Evolutionary conservation across 1,140 invertebrate genomes (phyloP).

Genomic region (Drosophila pectinifera): DNA sequence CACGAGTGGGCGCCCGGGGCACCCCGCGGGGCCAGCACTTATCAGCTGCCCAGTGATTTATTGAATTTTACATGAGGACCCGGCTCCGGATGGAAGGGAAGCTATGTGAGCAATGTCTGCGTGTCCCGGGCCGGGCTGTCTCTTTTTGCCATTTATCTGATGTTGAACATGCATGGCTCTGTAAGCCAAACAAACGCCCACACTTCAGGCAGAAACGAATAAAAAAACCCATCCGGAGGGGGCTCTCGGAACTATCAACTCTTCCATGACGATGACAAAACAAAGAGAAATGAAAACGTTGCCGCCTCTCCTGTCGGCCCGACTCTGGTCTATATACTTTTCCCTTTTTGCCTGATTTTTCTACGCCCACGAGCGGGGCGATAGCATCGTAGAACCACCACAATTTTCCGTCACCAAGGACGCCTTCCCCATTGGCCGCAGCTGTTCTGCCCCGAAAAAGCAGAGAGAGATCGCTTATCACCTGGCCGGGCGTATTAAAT

Average conservation of each 20-base stretch:
- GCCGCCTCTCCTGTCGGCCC: conserved; percentile 77
- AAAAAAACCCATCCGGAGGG: conserved; percentile 9
- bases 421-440: conserved; percentile 67
- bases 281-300: conserved; percentile 66
- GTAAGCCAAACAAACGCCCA: conserved; percentile 76
- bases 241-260: conserved; percentile 59
- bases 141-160: conserved; percentile 79
- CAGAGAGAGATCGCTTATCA: conserved; percentile 69
- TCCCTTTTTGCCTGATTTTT: conserved; percentile 26
- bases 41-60: conserved; percentile 71
- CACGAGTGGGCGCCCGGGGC: conserved; percentile 50
- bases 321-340: conserved; percentile 26
- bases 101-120: conserved; percentile 64
- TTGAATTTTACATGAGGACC: conserved; percentile 79
- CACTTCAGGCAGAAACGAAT: conserved; percentile 48
- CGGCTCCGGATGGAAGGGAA: conserved; percentile 48
- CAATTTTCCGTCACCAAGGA: conserved; percentile 32
- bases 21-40: conserved; percentile 39
- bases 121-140: conserved; percentile 51
- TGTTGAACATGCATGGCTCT: conserved; percentile 78
- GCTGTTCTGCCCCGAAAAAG: conserved; percentile 39
- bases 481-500: conserved; percentile 79
- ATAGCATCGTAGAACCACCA: conserved; percentile 61
- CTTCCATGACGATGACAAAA: conserved; percentile 81
- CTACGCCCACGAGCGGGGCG: conserved; percentile 36